These are phyloP conservation scores for Agonopterix alstromeriana DNA, from an alignment of 2,888 invertebrate species.

Conservation along the genomic window DNA sequence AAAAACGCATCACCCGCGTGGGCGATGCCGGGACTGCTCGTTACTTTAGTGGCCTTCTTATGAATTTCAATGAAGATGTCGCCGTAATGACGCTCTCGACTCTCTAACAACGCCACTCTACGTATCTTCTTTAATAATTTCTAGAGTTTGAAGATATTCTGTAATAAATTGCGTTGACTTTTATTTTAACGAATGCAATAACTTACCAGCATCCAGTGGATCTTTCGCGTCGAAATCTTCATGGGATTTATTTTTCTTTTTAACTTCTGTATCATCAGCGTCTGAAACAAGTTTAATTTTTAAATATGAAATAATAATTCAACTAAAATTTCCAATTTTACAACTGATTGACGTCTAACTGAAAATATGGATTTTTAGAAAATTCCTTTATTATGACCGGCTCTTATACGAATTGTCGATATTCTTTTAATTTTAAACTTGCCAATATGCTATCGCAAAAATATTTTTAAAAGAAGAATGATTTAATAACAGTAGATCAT, in stretches of 20 bases:
- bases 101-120: constrained; percentile 19
- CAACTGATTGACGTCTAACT: too few relatives aligned
- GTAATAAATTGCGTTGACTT: background rate
- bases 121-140: constrained; percentile 26
- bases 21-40: constrained; percentile 42
- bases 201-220: constrained; percentile 26
- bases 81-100: constrained; percentile 43
- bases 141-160: constrained; percentile 2
- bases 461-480: too few relatives aligned
- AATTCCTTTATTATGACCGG: too few relatives aligned
- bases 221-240: constrained; percentile 26
- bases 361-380: too few relatives aligned
- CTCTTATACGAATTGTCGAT: too few relatives aligned
- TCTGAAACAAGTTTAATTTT: constrained; percentile 19
- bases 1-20: constrained; percentile 69
- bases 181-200: background rate
- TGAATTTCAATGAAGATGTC: constrained; percentile 72
- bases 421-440: too few relatives aligned
- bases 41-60: constrained; percentile 67
- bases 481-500: constrained; percentile 1
- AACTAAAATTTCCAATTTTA: too few relatives aligned
- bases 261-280: constrained; percentile 23
- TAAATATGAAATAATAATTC: too few relatives aligned
- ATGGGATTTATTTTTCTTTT: constrained; percentile 25
- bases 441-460: too few relatives aligned